Evolutionary conservation across 2,888 invertebrate species (phyloP).

Genomic region (Drosophila affinis): DNA sequence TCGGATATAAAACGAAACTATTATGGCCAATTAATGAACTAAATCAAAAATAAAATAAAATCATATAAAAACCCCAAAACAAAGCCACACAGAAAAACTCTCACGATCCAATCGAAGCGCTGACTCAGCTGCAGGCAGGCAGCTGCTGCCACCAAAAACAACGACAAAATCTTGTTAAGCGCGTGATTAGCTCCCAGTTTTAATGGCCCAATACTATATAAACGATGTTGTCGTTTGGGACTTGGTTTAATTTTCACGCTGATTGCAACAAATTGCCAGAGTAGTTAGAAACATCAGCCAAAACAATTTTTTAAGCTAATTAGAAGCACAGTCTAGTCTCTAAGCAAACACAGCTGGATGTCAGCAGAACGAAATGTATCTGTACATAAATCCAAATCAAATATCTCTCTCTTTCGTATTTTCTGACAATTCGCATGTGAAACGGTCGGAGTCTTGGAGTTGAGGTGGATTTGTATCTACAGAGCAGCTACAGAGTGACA

Average conservation of each 20-base stretch:
- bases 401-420: slow-evolving; percentile 10
- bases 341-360: slow-evolving; percentile 36
- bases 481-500: slow-evolving; percentile 44
- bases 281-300: slow-evolving; percentile 31
- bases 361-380: slow-evolving; percentile 18
- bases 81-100: slow-evolving; percentile 54
- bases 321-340: slow-evolving; percentile 30
- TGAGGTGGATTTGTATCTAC: slow-evolving; percentile 32
- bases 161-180: slow-evolving; percentile 46
- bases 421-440: slow-evolving; percentile 70
- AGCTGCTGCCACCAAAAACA: slow-evolving; percentile 17
- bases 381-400: slow-evolving; percentile 68
- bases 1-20: slow-evolving; percentile 34
- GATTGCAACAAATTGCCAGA: slow-evolving; percentile 67
- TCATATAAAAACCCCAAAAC: slow-evolving; percentile 8
- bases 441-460: slow-evolving; percentile 49
- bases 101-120: slow-evolving; percentile 59
- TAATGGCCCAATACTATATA: slow-evolving; percentile 54
- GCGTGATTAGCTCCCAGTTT: slow-evolving; percentile 65
- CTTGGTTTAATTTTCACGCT: slow-evolving; percentile 67
- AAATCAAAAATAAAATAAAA: slow-evolving; percentile 16
- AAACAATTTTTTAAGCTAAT: slow-evolving; percentile 59
- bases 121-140: slow-evolving; percentile 64
- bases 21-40: slow-evolving; percentile 38
- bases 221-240: slow-evolving; percentile 42